These are phyloP conservation scores for Leguminivora glycinivorella DNA, from an alignment of 1,140 invertebrate genomes.

Conservation along the genomic window DNA sequence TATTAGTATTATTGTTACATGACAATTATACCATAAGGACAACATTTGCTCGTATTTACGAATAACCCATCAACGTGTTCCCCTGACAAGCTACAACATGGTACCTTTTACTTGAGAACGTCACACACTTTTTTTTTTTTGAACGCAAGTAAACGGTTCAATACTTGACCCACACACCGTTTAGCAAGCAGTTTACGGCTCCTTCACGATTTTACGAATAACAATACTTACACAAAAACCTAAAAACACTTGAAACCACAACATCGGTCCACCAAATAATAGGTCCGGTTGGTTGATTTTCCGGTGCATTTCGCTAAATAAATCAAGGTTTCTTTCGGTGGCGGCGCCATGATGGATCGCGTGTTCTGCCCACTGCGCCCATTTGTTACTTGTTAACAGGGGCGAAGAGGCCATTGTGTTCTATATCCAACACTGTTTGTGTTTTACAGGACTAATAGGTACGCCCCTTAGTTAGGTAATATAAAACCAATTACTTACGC, in stretches of 20 bases:
- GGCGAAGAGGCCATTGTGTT: conserved; percentile 18
- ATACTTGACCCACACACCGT: too few species aligned
- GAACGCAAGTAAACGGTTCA: too few species aligned
- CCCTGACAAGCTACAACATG: too few species aligned
- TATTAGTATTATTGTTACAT: too few species aligned
- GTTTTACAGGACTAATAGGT: neutral
- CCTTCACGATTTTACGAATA: too few species aligned
- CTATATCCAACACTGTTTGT: conserved; percentile 4
- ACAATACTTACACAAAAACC: neutral
- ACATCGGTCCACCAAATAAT: neutral
- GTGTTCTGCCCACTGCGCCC: conserved; percentile 22
- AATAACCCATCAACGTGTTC: too few species aligned
- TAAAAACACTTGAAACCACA: neutral
- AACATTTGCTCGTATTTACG: too few species aligned
- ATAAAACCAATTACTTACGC: neutral
- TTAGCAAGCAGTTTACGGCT: too few species aligned
- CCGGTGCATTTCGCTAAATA: conserved; percentile 24
- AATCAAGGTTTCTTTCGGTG: conserved; percentile 27
- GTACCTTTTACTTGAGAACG: too few species aligned
- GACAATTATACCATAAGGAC: too few species aligned
- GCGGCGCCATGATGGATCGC: conserved; percentile 26
- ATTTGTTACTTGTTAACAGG: conserved; percentile 27
- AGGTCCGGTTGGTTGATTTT: conserved; percentile 13
- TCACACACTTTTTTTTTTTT: too few species aligned
- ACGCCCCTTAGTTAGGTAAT: neutral